Conservation (phyloP, 2,113 vertebrate species). For the Oncorhynchus kisutch region DNA sequence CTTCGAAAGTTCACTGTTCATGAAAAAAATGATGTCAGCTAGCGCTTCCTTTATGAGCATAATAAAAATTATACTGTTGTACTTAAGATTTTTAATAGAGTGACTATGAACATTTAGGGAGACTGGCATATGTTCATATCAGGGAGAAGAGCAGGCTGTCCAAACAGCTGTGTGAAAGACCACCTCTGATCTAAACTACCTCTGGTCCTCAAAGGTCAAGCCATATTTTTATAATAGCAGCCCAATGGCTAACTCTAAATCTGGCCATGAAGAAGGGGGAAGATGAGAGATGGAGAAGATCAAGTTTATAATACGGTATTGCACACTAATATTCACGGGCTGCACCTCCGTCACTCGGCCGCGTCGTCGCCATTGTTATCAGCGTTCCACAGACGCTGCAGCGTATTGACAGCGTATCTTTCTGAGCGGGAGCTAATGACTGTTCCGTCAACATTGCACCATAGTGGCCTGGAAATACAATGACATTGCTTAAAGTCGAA, state of each 20-base stretch:
- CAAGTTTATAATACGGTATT: neutral
- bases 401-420: too few relatives aligned
- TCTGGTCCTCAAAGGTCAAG: constrained; percentile 70
- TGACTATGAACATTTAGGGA: constrained; percentile 86
- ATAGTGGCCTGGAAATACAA: too few relatives aligned
- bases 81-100: constrained; percentile 94
- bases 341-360: too few relatives aligned
- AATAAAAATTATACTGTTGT: constrained; percentile 90
- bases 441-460: too few relatives aligned
- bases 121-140: constrained; percentile 86
- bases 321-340: neutral
- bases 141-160: constrained; percentile 49
- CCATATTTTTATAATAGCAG: constrained; percentile 72
- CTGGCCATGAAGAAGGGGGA: constrained; percentile 38
- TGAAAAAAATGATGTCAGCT: constrained; percentile 83
- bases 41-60: constrained; percentile 85
- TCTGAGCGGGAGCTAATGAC: too few relatives aligned
- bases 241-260: constrained; percentile 66
- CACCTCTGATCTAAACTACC: constrained; percentile 43
- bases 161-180: constrained; percentile 54
- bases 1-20: constrained; percentile 86
- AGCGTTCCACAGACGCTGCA: too few relatives aligned
- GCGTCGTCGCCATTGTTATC: too few relatives aligned
- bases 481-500: too few relatives aligned
- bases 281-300: neutral